Conservation (phyloP, 2,113 vertebrate species). For the Fukomys damarensis region DNA sequence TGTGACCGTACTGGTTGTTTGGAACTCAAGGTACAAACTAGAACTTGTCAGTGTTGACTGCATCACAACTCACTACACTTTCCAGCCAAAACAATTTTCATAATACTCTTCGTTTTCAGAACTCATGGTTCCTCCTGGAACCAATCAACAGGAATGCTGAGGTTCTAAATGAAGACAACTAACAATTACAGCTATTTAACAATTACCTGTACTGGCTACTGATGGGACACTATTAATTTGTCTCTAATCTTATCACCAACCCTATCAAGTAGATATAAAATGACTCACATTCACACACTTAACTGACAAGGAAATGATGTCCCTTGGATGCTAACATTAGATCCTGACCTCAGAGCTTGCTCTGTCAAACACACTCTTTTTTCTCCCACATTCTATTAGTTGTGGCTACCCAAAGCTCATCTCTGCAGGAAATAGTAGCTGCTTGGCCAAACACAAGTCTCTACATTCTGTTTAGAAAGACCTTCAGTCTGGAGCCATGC, state of each 20-base stretch:
- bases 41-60: neutral
- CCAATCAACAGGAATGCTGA: neutral
- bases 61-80: neutral
- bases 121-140: neutral
- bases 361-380: neutral
- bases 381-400: neutral
- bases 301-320: neutral
- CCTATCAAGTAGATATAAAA: neutral
- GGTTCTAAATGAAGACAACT: constrained; percentile 7
- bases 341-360: neutral
- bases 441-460: neutral
- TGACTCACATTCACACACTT: neutral
- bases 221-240: neutral
- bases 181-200: neutral
- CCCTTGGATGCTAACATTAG: neutral
- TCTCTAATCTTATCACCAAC: neutral
- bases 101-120: neutral
- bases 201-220: neutral
- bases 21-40: neutral
- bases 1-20: neutral
- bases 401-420: neutral
- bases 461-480: neutral
- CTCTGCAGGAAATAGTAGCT: neutral
- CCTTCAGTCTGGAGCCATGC: neutral
- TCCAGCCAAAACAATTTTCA: neutral